Conservation (phyloP, 2,797 vertebrate genomes). For the Jordanella pulchra region DNA sequence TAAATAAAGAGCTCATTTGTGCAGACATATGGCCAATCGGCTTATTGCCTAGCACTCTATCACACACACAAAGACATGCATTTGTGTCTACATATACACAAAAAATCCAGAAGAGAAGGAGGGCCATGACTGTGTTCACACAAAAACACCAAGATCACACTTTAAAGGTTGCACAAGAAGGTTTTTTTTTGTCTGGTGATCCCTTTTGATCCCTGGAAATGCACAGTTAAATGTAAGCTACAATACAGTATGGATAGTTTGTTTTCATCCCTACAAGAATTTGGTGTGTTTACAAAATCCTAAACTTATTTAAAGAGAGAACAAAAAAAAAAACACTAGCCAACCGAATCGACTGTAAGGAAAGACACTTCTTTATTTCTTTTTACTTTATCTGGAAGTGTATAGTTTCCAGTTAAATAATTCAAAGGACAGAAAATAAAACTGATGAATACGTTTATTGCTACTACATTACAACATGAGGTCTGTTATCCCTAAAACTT, state of each 20-base stretch:
- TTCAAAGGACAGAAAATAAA: neutral
- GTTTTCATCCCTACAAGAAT: no score
- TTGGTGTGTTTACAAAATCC: neutral
- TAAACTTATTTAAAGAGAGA: neutral
- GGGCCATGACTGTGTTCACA: conserved; percentile 3
- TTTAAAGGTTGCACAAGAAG: neutral
- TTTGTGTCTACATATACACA: conserved; percentile 3
- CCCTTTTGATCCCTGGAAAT: conserved; percentile 12
- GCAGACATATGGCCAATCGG: conserved; percentile 74
- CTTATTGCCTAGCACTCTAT: conserved; percentile 60
- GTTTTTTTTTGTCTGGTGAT: neutral
- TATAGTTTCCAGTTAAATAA: neutral
- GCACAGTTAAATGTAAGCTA: neutral
- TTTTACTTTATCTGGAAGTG: neutral
- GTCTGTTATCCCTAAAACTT: neutral
- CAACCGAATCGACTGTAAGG: no score
- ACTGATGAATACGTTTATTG: neutral
- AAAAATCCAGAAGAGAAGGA: neutral
- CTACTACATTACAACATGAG: neutral
- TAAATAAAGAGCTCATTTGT: conserved; percentile 76
- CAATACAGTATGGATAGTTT: neutral
- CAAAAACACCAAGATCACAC: conserved; percentile 3
- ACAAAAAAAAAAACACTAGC: neutral
- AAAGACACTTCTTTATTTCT: neutral
- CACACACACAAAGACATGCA: conserved; percentile 17